Evolutionary conservation across 1,140 invertebrate genomes (phyloP), one percentile per base, ranked within the genome.

Genomic region (Kradibia gibbosae): DNA sequence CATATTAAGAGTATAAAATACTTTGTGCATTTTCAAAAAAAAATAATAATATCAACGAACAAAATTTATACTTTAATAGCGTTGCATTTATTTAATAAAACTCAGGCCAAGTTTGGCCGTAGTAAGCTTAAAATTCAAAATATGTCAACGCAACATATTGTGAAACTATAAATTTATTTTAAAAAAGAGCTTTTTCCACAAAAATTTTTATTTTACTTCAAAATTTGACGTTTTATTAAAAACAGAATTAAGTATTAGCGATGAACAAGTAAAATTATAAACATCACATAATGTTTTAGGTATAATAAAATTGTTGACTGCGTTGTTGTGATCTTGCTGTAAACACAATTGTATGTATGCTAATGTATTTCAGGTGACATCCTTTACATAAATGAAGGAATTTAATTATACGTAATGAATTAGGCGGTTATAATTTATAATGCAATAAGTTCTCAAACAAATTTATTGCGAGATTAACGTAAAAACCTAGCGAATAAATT

Each of bases 181-280:
- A 39, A 39, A 65, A 39, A 39, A 60, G 31, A 60, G 0, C 1
- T 31, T 28, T 60, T 60, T 10, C 25, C 25, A 60, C 31, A 7
- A 28, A 7, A 28, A 28, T 60, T 57, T 57, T 57, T 7, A 1
- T 8, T 36, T 62, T 36, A 62, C 34, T 62, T 62, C 5, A 62
- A 36, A 11, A 62, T 36, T 17, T 62, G 13, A 62, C 10, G 34
- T 62, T 62, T 62, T 62, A 31, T 36, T 62, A 67, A 17, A n/a
- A 15, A 3, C n/a, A 34, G 13, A 17, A 39, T 67, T 39, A 39
- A 60, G 8, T 25, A 39, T 28, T 50, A 13, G 28, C 17, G 65
- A 76, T 39, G 39, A 76, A 20, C 25, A 76, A 48, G 20, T 39
- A 17, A 45, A 48, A 76, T 76, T 15, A 74, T 55, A 78, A 78